Evolutionary conservation across 2,797 vertebrate genomes (phyloP), one percentile per base, ranked within the genome.

Genomic region (Lutjanus argentimaculatus): DNA sequence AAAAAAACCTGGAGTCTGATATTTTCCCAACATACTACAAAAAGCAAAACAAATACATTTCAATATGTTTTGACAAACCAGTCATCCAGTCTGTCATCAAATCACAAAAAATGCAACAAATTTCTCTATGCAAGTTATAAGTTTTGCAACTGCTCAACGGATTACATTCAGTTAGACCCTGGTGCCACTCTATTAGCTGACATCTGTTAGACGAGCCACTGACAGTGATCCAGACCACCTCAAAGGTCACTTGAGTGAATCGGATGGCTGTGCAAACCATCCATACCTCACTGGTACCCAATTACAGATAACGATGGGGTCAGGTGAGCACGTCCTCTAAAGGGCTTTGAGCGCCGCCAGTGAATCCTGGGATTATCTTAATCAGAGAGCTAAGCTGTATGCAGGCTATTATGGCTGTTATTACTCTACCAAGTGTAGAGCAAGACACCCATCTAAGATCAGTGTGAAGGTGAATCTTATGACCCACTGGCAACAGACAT

Each of bases 261-360:
- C 51, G 40, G 22, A 43, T 72, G 49, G 58, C 67, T 63, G 49
- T 74, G 58, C 1, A 15, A 82, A 76, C 75, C 79, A 81, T 74
- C 49, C 15, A 4, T 56, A 74, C 69, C 72, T 80, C 43, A 43
- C n/a, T 79, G 65, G 45, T 84, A 76, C 77, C 82, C 82, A 78
- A 82, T 84, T 86, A 84, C 71, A 87, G 68, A 86, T 83, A 89
- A 84, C 70, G 76, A 66, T 2, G 14, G 40, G 67, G 49, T 77
- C n/a, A 77, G 52, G 73, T 70, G 65, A 72, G 61, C 7, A 59
- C 72, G 67, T 42, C 48, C 57, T 63, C 52, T 48, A 58, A 66
- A 80, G 56, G 55, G 53, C 42, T 86, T 46, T 45, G 62, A 67
- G 71, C 9, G 30, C 36, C 45, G 19, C 16, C 51, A 17, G 25